Evolutionary conservation across 2,888 invertebrate genomes (phyloP).

Genomic region (Amphipyra tragopoginis): DNA sequence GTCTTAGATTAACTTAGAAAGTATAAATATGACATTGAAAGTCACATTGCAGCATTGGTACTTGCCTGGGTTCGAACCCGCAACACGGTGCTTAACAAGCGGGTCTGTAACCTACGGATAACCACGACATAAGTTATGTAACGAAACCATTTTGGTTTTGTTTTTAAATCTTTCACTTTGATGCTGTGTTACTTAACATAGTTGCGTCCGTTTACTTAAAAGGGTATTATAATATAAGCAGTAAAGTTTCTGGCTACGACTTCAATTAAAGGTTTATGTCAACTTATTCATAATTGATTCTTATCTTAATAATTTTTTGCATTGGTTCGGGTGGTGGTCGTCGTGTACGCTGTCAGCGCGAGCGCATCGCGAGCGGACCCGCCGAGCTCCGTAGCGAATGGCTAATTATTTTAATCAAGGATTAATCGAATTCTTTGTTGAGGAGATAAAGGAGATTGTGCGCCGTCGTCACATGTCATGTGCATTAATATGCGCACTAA

Average conservation of each 20-base stretch:
- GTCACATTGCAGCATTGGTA: too few species aligned
- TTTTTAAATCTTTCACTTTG: not conserved
- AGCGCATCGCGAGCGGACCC: constrained; percentile 2
- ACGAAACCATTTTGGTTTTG: not conserved
- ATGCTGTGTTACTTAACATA: constrained; percentile 3
- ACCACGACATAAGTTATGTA: too few species aligned
- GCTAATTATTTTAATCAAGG: constrained; percentile 81
- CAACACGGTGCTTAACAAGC: too few species aligned
- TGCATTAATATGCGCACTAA: constrained; percentile 66
- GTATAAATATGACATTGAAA: too few species aligned
- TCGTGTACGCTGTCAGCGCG: constrained; percentile 3
- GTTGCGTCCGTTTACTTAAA: too few species aligned
- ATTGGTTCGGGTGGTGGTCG: constrained; percentile 36
- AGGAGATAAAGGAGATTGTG: constrained; percentile 68
- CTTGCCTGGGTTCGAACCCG: too few species aligned
- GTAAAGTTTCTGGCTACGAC: constrained; percentile 18
- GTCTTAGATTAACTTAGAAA: too few species aligned
- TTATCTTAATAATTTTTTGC: constrained; percentile 43
- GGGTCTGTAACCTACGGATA: too few species aligned
- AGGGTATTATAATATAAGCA: constrained; percentile 6
- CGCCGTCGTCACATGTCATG: constrained; percentile 72
- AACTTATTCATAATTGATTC: constrained; percentile 30
- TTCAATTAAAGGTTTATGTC: constrained; percentile 32
- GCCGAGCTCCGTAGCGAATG: constrained; percentile 70
- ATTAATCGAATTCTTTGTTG: constrained; percentile 76